Conservation (phyloP, 2,113 vertebrate species). For the Ibidorhyncha struthersii region DNA sequence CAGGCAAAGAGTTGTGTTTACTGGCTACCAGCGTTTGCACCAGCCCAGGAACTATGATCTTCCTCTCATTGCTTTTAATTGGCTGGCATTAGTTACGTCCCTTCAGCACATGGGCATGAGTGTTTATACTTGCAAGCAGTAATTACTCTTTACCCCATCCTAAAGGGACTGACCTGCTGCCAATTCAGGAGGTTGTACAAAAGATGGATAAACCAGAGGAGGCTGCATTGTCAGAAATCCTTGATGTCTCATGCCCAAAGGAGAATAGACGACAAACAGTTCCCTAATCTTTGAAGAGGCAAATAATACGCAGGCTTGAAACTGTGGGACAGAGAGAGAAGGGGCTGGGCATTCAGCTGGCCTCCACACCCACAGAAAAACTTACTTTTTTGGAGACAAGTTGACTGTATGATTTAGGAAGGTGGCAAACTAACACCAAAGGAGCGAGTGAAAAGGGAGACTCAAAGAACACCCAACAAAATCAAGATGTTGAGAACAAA, state of each 20-base stretch:
- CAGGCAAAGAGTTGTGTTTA: background rate
- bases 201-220: background rate
- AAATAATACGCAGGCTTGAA: background rate
- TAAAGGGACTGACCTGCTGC: background rate
- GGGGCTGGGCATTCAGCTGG: background rate
- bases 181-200: background rate
- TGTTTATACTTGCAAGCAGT: constrained; percentile 25
- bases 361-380: background rate
- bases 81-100: constrained; percentile 14
- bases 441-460: background rate
- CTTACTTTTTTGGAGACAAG: background rate
- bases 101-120: background rate
- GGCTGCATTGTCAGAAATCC: background rate
- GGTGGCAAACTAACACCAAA: background rate
- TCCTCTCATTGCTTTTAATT: constrained; percentile 40
- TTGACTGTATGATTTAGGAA: background rate
- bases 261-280: background rate
- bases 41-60: constrained; percentile 6
- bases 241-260: background rate
- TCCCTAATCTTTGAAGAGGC: background rate
- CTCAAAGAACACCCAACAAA: background rate
- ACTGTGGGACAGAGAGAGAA: background rate
- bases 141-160: background rate
- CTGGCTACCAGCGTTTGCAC: background rate
- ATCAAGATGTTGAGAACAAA: background rate